A percentile compares a stretch with the other conserved stretches of the same genome.
Evolutionary conservation across 2,113 vertebrate species (phyloP).

Genomic region (Haemorhous mexicanus): DNA sequence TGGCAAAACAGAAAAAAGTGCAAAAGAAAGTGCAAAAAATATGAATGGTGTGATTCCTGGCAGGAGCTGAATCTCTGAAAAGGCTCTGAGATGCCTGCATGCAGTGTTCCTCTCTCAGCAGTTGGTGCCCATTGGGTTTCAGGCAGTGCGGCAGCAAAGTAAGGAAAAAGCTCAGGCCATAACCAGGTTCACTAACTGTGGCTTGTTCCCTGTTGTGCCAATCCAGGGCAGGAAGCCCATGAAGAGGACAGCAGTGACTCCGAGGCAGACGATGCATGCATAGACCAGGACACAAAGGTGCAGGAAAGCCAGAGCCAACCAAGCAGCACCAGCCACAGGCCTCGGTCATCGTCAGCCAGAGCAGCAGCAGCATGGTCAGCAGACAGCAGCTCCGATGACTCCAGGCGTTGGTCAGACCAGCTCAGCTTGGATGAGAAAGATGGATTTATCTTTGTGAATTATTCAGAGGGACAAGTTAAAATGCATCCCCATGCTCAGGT

Average conservation of each 20-base stretch:
- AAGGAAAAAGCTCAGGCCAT: background rate
- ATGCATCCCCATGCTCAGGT: constrained; percentile 67
- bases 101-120: background rate
- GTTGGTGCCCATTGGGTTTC: background rate
- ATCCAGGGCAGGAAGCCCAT: constrained; percentile 82
- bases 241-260: constrained; percentile 98
- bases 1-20: background rate
- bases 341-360: constrained; percentile 77
- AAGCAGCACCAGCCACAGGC: constrained; percentile 78
- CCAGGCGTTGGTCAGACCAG: constrained; percentile 93
- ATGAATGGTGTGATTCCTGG: background rate
- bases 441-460: constrained; percentile 96
- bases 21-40: background rate
- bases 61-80: background rate
- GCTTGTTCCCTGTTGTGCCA: background rate
- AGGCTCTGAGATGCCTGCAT: background rate
- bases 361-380: constrained; percentile 78
- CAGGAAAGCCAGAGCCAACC: constrained; percentile 77
- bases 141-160: background rate
- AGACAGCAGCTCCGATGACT: constrained; percentile 90
- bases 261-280: constrained; percentile 84
- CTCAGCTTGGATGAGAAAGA: constrained; percentile 98
- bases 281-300: constrained; percentile 76
- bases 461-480: constrained; percentile 88
- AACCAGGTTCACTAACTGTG: background rate